These are phyloP conservation scores for Heliothis subflexa DNA, from an alignment of 1,140 invertebrate species.

Conservation along the genomic window DNA sequence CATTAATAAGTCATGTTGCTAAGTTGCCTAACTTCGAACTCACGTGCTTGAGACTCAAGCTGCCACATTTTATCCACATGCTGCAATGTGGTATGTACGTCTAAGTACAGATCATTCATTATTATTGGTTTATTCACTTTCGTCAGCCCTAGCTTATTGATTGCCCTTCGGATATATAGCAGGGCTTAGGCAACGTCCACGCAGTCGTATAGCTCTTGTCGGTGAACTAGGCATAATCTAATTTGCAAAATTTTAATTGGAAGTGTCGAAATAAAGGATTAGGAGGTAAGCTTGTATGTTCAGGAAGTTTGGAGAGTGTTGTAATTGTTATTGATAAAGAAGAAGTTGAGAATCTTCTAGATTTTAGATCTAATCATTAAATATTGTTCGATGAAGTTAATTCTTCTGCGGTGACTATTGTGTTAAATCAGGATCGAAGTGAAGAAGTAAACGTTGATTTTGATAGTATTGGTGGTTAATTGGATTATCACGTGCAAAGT, in stretches of 20 bases:
- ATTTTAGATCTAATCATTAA: not conserved
- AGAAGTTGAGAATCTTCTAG: not conserved
- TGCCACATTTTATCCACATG: too few relatives aligned
- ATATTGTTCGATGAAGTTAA: too few relatives aligned
- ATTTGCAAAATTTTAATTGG: not conserved
- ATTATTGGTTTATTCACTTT: not conserved
- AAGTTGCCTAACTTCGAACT: too few relatives aligned
- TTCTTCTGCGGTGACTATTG: too few relatives aligned
- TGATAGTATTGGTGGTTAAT: not conserved
- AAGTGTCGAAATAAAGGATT: not conserved
- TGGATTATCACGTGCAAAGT: not conserved
- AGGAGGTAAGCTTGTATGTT: not conserved
- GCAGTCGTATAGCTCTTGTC: slow-evolving; percentile 15
- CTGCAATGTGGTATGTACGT: too few relatives aligned
- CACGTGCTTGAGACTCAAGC: too few relatives aligned
- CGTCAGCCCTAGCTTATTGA: not conserved
- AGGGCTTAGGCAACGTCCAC: slow-evolving; percentile 1
- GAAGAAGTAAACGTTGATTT: not conserved
- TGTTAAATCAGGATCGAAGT: not conserved
- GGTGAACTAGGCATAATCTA: slow-evolving; percentile 5
- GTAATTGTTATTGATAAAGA: not conserved
- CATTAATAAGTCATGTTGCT: too few relatives aligned
- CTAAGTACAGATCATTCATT: too few relatives aligned
- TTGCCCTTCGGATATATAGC: slow-evolving; percentile 31
- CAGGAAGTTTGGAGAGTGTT: not conserved